These are phyloP conservation scores for Colletes latitarsis DNA, from an alignment of 1,140 invertebrate genomes.

Conservation along the genomic window DNA sequence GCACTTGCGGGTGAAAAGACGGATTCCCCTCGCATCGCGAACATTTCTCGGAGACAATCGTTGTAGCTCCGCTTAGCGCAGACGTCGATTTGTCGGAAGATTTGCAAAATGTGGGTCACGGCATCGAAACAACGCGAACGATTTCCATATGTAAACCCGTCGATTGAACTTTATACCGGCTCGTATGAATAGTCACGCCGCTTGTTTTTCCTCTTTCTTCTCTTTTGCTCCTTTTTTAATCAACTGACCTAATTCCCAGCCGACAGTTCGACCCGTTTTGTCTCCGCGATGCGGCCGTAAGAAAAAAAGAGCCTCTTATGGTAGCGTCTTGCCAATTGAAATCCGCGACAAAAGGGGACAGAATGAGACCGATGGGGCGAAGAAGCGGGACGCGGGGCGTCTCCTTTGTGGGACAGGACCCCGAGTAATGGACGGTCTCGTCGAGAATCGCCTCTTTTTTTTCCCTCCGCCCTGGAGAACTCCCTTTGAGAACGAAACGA, in stretches of 20 bases:
- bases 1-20: no score
- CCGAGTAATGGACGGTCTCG: constrained; percentile 44
- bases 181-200: neutral
- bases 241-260: constrained; percentile 53
- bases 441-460: constrained; percentile 14
- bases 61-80: no score
- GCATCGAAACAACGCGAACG: no score
- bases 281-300: constrained; percentile 1
- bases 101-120: neutral
- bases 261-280: constrained; percentile 5
- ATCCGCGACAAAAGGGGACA: constrained; percentile 57
- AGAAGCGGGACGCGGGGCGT: neutral
- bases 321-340: constrained; percentile 59
- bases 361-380: constrained; percentile 41
- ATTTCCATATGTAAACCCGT: neutral
- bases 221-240: constrained; percentile 26
- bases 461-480: neutral
- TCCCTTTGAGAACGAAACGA: constrained; percentile 12
- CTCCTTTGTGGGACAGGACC: constrained; percentile 53
- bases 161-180: neutral
- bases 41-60: no score
- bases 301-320: constrained; percentile 21
- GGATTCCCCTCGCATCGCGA: no score
- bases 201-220: neutral
- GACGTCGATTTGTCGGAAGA: neutral